phyloP scores from a whole-genome alignment of 2,888 invertebrate species.

The Lasioglossum calceatum region DNA sequence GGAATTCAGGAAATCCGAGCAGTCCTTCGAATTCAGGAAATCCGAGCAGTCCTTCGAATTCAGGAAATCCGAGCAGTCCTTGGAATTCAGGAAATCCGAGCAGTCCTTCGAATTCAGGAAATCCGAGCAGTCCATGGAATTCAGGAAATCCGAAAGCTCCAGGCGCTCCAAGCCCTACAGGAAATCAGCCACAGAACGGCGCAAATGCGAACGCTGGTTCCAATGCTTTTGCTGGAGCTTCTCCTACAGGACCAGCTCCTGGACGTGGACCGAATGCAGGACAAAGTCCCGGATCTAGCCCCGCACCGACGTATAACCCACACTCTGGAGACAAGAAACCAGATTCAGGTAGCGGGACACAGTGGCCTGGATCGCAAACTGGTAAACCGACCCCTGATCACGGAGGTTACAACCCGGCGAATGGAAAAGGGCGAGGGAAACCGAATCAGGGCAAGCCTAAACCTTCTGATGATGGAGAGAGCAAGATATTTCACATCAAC shows the following conservation, averaged over 20 bases:
- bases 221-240: not conserved
- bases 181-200: not conserved
- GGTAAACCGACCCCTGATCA: not conserved
- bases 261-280: not conserved
- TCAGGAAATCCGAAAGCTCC: not conserved
- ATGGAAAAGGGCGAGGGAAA: not conserved
- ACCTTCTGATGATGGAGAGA: not conserved
- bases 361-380: not conserved
- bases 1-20: too few relatives aligned
- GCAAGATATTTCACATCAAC: slow-evolving; percentile 44
- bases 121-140: not conserved
- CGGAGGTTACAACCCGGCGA: not conserved
- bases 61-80: not conserved
- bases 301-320: not conserved
- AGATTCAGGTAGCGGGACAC: not conserved
- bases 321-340: not conserved
- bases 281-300: not conserved
- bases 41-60: not conserved
- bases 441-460: not conserved
- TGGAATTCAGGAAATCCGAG: too few relatives aligned
- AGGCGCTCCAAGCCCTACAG: not conserved
- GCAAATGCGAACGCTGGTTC: not conserved
- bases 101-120: too few relatives aligned
- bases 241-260: not conserved
- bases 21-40: too few relatives aligned